Conservation (phyloP, 2,113 vertebrate genomes). For the Addax nasomaculatus region DNA sequence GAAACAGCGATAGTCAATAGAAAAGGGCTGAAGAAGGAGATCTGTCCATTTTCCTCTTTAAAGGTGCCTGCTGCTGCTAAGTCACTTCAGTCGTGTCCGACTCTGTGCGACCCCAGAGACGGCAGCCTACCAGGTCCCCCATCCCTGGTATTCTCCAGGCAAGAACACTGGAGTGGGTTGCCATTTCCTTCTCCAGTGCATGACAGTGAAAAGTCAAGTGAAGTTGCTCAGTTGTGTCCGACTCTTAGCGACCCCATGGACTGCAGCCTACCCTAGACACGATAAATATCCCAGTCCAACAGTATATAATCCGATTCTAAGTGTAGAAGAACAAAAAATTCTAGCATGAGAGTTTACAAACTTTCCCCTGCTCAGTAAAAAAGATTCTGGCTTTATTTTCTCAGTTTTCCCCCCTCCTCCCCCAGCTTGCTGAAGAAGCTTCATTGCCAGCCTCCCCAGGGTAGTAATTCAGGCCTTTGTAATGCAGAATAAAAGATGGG, state of each 20-base stretch:
- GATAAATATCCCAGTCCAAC: not conserved
- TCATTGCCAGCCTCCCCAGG: not conserved
- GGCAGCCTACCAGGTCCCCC: too few species aligned
- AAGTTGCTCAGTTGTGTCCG: too few species aligned
- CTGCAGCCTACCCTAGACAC: not conserved
- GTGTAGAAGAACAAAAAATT: not conserved
- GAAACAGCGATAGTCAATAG: not conserved
- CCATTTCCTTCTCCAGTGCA: too few species aligned
- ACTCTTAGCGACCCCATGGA: too few species aligned
- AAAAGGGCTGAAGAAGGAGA: not conserved
- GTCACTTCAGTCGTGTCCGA: too few species aligned
- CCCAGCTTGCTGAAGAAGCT: not conserved
- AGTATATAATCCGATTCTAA: not conserved
- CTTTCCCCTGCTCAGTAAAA: not conserved
- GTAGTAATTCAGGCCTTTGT: not conserved
- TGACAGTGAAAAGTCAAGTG: too few species aligned
- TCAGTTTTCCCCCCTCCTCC: not conserved
- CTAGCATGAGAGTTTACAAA: not conserved
- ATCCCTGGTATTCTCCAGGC: too few species aligned
- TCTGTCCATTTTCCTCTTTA: not conserved
- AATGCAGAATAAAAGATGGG: not conserved
- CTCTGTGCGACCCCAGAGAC: too few species aligned
- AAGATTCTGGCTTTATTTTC: not conserved
- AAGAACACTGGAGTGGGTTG: too few species aligned
- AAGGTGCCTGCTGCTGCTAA: not conserved